Conservation (phyloP, 2,888 invertebrate genomes). For the Orchesellides sinensis region DNA sequence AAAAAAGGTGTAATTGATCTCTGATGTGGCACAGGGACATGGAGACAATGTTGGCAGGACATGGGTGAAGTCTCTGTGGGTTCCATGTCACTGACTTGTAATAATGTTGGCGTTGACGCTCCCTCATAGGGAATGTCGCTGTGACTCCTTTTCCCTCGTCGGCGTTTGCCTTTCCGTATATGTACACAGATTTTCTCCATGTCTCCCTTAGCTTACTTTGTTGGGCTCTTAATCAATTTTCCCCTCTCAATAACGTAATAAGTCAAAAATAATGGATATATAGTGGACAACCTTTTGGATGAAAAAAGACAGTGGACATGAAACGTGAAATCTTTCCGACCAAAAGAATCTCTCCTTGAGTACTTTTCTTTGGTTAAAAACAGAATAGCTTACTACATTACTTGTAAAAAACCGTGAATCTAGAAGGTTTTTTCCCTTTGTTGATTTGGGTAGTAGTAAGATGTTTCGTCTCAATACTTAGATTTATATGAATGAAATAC, state of each 20-base stretch:
- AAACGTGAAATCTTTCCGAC: not conserved
- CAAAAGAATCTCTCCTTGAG: too few relatives aligned
- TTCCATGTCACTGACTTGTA: conserved; percentile 49
- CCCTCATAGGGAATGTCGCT: conserved; percentile 26
- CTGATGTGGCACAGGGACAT: conserved; percentile 37
- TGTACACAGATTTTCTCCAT: conserved; percentile 15
- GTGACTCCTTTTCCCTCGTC: not conserved
- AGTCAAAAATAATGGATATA: conserved; percentile 30
- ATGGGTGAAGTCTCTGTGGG: conserved; percentile 46
- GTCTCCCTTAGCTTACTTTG: not conserved
- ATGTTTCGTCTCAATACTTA: not conserved
- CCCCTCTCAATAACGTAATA: conserved; percentile 51
- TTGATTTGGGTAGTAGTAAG: conserved; percentile 36
- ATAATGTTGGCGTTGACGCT: conserved; percentile 56
- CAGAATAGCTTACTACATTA: conserved; percentile 37
- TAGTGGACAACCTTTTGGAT: conserved; percentile 11
- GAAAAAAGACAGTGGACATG: conserved; percentile 32
- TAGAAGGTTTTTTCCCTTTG: conserved; percentile 25
- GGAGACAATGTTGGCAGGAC: conserved; percentile 51
- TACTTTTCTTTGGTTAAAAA: conserved; percentile 15
- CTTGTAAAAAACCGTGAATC: conserved; percentile 26
- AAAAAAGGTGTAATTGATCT: conserved; percentile 55
- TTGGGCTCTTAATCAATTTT: conserved; percentile 63
- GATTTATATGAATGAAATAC: conserved; percentile 6
- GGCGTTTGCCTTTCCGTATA: not conserved